Base-by-base conservation (phyloP, 2,888 invertebrate species). In the Andrena praecox region DNA sequence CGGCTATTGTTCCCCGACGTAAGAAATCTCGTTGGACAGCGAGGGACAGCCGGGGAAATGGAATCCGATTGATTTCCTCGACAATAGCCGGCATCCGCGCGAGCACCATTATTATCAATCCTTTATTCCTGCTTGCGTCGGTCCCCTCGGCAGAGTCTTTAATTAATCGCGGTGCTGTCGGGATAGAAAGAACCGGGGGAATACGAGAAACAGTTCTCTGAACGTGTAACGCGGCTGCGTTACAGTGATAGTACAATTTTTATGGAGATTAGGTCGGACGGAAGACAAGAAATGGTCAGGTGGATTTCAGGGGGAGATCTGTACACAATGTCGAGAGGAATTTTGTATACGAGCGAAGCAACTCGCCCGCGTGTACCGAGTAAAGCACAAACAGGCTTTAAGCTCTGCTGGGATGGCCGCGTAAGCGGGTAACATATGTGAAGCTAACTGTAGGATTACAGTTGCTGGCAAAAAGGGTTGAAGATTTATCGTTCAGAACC, bases 361-460 rank as follows among this genome's bases (percentile, higher is more conserved):
- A 80, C 80, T 80, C 64, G 12, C 20, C 74, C 56, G 29, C 20
- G 52, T 60, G 69, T 20, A 20, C n/a, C 50, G 29, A 56, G 54
- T 33, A 59, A 66, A 59, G 66, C 68, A 54, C 76, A 73, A 81
- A 82, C 82, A 72, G 70, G 77, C 66, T 77, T 84, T 84, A 84
- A 85, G 62, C 77, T 77, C 71, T 66, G 20, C 31, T 0, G 66
- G 77, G 60, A 73, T 82, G 82, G 68, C 80, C 76, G 77, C 76
- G 76, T 82, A 87, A 85, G 66, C 64, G 81, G 67, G 70, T 82
- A 84, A 83, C 85, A 62, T 71, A 86, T 71, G 84, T 29, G 70
- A 71, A 85, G 83, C 86, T 85, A 77, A 84, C 68, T 52, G 70
- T 78, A 71, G 80, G 77, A 85, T 81, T 85, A 85, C 75, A 63